A percentile compares a stretch with the other conserved stretches of the same genome.
phyloP scores from a whole-genome alignment of 2,113 vertebrate species.

The Morphnarchus princeps region DNA sequence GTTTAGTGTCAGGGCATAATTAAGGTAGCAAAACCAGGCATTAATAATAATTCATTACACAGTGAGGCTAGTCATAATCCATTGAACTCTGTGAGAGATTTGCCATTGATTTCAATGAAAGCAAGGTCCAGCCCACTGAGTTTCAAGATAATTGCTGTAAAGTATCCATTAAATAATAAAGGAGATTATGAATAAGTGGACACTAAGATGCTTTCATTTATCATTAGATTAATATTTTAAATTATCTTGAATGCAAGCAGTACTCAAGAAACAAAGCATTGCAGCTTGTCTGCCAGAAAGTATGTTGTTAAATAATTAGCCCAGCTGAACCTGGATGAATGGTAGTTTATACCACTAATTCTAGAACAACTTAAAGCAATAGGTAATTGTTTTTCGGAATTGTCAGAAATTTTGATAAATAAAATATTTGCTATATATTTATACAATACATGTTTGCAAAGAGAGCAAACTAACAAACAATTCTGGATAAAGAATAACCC shows the following conservation, averaged over 20 bases:
- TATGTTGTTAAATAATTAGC: neutral
- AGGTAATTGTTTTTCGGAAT: neutral
- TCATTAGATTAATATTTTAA: neutral
- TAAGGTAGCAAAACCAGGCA: neutral
- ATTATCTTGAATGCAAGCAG: neutral
- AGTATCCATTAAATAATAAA: conserved; percentile 15
- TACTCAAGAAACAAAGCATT: neutral
- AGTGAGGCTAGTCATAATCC: neutral
- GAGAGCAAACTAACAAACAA: neutral
- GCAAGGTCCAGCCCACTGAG: neutral
- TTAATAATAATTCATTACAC: neutral
- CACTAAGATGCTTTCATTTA: neutral
- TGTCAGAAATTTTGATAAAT: neutral
- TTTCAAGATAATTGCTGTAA: conserved; percentile 19
- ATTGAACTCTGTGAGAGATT: neutral
- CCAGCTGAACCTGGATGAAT: neutral
- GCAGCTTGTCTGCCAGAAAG: neutral
- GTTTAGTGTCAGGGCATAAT: neutral
- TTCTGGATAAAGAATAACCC: neutral
- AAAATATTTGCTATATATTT: neutral
- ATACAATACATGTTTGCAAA: neutral
- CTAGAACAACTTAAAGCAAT: neutral
- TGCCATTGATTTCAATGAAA: neutral
- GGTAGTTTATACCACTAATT: neutral
- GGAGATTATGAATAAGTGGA: neutral